Evolutionary conservation across 2,888 invertebrate species (phyloP).

Genomic region (Siphonodentalium dalli): DNA sequence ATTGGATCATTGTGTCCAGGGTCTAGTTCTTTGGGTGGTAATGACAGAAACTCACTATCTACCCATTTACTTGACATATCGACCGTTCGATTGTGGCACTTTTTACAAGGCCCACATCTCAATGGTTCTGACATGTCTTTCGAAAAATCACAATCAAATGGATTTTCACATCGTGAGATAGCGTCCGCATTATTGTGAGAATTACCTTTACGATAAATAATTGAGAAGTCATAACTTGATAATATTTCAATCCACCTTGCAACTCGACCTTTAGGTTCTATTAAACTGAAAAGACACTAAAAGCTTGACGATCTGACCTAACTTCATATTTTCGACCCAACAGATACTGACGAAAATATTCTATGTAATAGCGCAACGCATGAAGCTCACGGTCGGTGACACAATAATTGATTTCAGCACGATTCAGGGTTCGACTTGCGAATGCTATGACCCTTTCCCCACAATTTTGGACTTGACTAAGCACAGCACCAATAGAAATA

Average conservation of each 20-base stretch:
- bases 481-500: constrained; percentile 10
- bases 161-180: not conserved
- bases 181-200: constrained; percentile 14
- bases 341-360: no score
- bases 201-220: constrained; percentile 3
- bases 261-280: constrained; percentile 4
- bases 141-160: no score
- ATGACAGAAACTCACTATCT: no score
- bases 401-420: constrained; percentile 6
- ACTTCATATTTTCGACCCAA: not conserved
- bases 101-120: constrained; percentile 1
- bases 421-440: constrained; percentile 9
- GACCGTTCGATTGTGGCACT: no score
- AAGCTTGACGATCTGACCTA: not conserved
- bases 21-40: no score
- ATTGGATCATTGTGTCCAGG: no score
- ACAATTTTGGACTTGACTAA: constrained; percentile 7
- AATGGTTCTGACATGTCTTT: no score
- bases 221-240: constrained; percentile 2
- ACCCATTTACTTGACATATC: no score
- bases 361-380: no score
- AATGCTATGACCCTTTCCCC: constrained; percentile 1
- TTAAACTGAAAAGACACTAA: constrained; percentile 2
- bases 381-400: no score
- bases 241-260: constrained; percentile 1